Percentiles rank a stretch among this genome's conserved stretches.
These are phyloP conservation scores for Ancistrus triradiatus DNA, from an alignment of 2,113 vertebrate species.

Conservation along the genomic window DNA sequence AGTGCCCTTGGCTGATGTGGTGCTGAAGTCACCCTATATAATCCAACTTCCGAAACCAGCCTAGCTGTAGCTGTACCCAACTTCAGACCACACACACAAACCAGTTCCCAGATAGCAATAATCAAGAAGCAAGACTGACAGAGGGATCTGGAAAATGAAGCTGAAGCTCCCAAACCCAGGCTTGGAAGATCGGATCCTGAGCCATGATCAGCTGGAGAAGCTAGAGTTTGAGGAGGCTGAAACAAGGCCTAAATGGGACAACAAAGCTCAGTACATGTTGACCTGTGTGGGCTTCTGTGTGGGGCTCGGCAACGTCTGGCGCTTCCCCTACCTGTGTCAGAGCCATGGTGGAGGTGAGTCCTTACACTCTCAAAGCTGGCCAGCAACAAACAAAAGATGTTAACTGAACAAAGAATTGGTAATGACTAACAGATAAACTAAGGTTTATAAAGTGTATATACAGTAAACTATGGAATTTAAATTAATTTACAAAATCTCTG, in stretches of 20 bases:
- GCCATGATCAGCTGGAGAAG: constrained; percentile 71
- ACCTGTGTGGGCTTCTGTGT: constrained; percentile 89
- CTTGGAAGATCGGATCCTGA: constrained; percentile 80
- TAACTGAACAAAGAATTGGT: no score
- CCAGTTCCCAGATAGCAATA: background rate
- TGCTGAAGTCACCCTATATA: constrained; percentile 42
- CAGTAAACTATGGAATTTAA: no score
- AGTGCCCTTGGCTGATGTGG: constrained; percentile 4
- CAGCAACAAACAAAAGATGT: no score
- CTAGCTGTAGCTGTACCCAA: background rate
- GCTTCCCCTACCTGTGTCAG: constrained; percentile 89
- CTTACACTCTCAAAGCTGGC: no score
- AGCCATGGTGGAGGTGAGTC: constrained; percentile 90
- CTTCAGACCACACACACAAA: background rate
- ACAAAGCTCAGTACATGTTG: constrained; percentile 89
- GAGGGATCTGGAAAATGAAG: constrained; percentile 44
- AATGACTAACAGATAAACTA: no score
- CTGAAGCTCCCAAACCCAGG: constrained; percentile 78
- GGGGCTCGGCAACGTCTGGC: constrained; percentile 88
- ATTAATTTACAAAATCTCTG: no score
- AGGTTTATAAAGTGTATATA: no score
- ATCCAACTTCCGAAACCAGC: background rate
- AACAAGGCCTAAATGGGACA: constrained; percentile 86
- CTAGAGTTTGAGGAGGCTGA: constrained; percentile 75
- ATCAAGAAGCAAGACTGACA: background rate